Evolutionary conservation across 2,797 vertebrate genomes (phyloP).

Genomic region (Pyrocephalus nanus): DNA sequence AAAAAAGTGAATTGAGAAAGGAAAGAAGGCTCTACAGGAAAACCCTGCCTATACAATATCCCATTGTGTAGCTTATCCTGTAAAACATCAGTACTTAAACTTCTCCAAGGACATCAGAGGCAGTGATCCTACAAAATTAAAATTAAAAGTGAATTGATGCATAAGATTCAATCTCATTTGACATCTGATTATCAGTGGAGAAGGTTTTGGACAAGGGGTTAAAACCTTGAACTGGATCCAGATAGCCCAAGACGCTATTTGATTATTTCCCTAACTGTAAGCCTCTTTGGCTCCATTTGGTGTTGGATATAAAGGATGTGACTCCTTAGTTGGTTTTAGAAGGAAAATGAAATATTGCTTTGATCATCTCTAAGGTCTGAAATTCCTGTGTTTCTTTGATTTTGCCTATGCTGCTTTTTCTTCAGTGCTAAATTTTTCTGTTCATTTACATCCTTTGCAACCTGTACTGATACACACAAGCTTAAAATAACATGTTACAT

Average conservation of each 20-base stretch:
- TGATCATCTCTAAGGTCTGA: neutral
- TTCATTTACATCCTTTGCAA: neutral
- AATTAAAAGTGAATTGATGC: neutral
- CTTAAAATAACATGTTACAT: neutral
- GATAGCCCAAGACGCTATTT: neutral
- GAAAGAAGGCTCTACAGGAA: neutral
- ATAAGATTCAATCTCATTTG: neutral
- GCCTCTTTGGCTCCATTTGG: neutral
- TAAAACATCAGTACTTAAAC: neutral
- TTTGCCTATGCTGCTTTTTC: neutral
- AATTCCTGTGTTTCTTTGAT: neutral
- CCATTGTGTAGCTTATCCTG: neutral
- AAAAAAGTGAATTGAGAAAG: neutral
- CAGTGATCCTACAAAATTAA: neutral
- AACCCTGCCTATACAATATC: neutral
- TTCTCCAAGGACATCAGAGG: neutral
- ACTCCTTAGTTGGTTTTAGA: neutral
- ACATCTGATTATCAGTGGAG: neutral
- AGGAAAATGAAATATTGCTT: neutral
- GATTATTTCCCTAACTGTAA: neutral
- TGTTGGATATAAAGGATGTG: neutral
- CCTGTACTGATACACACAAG: neutral
- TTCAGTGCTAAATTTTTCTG: neutral
- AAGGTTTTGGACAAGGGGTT: neutral
- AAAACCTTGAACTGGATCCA: neutral